Evolutionary conservation across 2,113 vertebrate species (phyloP), one percentile per base, ranked within the genome.

Genomic region (Ascaphus truei): DNA sequence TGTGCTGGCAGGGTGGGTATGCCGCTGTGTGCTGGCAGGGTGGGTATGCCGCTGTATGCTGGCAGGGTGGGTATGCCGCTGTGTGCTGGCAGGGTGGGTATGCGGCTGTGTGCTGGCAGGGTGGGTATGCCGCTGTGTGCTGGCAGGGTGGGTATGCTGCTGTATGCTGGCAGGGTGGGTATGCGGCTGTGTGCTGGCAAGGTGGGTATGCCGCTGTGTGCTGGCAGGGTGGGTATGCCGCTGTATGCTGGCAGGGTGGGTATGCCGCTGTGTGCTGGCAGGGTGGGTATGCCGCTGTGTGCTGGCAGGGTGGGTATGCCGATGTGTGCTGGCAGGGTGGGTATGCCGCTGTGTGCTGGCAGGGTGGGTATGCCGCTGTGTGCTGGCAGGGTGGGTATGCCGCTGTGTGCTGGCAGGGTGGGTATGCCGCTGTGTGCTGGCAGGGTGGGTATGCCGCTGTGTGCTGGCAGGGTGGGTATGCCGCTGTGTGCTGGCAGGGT

Each of bases 401-500:
- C n/a, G n/a, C n/a, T n/a, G 43, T 6, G 34, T 8, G 51, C 63
- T 55, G 63, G 55, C 25, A 20, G 25, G 36, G 51, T 2, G 64
- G 51, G 30, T 12, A 30, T 23, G 51, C 29, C 51, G 52, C 52
- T 41, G 63, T 5, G 63, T 56, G 51, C 31, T 43, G 50, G n/a
- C n/a, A n/a, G n/a, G n/a, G n/a, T n/a, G n/a, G n/a, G n/a, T n/a
- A n/a, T n/a, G n/a, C n/a, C n/a, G n/a, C n/a, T n/a, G 43, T 6
- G 34, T 8, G 51, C 63, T 55, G 63, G 55, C 25, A 20, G 25
- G 36, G 51, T 2, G 64, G 51, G 30, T 12, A 30, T 23, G 51
- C 29, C 51, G 52, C 52, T 41, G 63, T 5, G 63, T 56, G 51
- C 31, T 43, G 50, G n/a, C n/a, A n/a, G n/a, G n/a, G n/a, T n/a